These are phyloP conservation scores for Dendronephthya gigantea DNA, from an alignment of 64 coral and sea anemone genomes.

Conservation along the genomic window DNA sequence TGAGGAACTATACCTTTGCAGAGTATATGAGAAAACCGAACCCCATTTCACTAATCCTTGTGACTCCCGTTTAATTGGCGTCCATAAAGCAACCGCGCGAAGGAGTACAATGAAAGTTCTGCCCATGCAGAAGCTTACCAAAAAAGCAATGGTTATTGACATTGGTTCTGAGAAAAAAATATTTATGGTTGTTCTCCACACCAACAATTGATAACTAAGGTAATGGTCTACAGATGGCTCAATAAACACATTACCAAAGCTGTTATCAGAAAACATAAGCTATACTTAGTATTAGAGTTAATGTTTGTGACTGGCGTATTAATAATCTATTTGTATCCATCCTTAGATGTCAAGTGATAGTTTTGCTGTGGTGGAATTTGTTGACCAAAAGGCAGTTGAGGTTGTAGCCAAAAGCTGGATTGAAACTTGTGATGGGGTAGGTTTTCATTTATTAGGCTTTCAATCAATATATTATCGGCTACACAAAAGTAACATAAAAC, in stretches of 20 bases:
- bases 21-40: constrained; percentile 11
- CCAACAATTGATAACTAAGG: neutral
- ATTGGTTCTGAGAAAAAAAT: constrained; percentile 2
- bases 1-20: neutral
- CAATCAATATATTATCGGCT: neutral
- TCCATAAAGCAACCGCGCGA: constrained; percentile 14
- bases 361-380: neutral
- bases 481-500: neutral
- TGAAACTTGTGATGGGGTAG: constrained; percentile 15
- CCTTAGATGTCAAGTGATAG: neutral
- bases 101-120: neutral
- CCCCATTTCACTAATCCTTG: constrained; percentile 7
- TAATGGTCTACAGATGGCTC: no score
- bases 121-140: neutral
- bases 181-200: constrained; percentile 11
- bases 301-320: neutral
- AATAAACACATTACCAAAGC: no score
- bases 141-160: neutral
- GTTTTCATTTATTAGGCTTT: neutral
- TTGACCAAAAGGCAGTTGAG: neutral
- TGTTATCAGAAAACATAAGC: no score
- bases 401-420: constrained; percentile 10
- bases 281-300: no score
- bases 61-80: constrained; percentile 10
- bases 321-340: neutral